phyloP scores from a whole-genome alignment of 2,797 vertebrate species.

The Enteromius viviparus region DNA sequence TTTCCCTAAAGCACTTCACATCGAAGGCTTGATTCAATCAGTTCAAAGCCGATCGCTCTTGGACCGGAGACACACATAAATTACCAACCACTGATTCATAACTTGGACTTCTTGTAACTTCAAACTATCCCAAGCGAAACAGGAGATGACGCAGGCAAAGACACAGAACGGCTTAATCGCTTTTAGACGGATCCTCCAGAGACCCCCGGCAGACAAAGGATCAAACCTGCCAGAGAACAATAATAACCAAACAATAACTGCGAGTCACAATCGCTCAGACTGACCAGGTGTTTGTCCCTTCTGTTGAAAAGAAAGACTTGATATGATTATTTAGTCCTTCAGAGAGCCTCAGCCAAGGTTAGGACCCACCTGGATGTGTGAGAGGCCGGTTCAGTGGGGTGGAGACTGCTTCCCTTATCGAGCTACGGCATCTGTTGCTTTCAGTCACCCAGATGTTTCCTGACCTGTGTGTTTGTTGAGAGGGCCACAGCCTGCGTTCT shows the following conservation, averaged over 20 bases:
- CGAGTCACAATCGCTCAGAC: constrained; percentile 69
- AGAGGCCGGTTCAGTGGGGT: constrained; percentile 62
- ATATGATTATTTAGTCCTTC: constrained; percentile 77
- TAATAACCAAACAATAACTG: constrained; percentile 73
- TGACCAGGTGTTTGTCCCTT: constrained; percentile 73
- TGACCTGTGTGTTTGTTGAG: constrained; percentile 75
- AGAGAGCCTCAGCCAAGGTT: constrained; percentile 73
- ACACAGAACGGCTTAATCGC: no score
- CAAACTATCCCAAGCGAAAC: constrained; percentile 50
- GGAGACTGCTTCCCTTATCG: constrained; percentile 75
- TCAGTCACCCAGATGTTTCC: constrained; percentile 85
- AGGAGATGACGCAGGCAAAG: no score
- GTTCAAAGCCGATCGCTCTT: constrained; percentile 38
- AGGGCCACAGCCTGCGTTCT: constrained; percentile 63
- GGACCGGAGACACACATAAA: constrained; percentile 60
- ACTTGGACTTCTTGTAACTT: constrained; percentile 63
- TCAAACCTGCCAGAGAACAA: constrained; percentile 74
- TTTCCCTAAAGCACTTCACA: constrained; percentile 1
- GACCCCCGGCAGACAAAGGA: constrained; percentile 79
- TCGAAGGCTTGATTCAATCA: constrained; percentile 33
- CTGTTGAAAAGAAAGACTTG: constrained; percentile 63
- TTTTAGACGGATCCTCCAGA: constrained; percentile 58
- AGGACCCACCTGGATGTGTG: constrained; percentile 77
- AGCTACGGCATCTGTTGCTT: constrained; percentile 81
- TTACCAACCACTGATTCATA: constrained; percentile 68